Evolutionary conservation across 2,113 vertebrate species (phyloP), one percentile per base, ranked within the genome.

Genomic region (Erpornis zantholeuca): DNA sequence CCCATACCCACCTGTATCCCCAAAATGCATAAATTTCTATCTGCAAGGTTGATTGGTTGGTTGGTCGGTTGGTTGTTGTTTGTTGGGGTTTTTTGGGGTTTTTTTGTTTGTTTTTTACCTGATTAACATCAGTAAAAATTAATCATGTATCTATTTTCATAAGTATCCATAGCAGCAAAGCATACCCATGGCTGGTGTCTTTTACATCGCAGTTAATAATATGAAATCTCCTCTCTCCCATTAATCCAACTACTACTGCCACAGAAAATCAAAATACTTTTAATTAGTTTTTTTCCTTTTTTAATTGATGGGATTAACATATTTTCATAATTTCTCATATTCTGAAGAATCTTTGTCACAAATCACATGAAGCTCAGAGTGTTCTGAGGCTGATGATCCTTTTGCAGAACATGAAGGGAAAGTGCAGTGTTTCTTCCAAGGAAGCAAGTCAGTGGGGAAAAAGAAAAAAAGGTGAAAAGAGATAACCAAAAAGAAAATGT

Each of bases 1-100:
- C 14, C 49, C 31, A 29, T 7, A 3, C 13, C 15, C 17, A 31
- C 15, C 2, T 4, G 0, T 28, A 36, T 5, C 4, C n/a, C 7
- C 1, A 15, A 50, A 52, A 81, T n/a, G 9, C 27, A 66, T 35
- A 59, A 82, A 70, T 3, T 60, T 14, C 29, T 53, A 6, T 18
- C 24, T 63, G 7, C 12, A 59, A 33, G 12, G 29, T 17, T 57
- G 35, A 3, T 65, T 47, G 6, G 15, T 56, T 38, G 16, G n/a
- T n/a, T n/a, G n/a, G n/a, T n/a, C n/a, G n/a, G n/a, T n/a, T n/a
- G n/a, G n/a, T n/a, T n/a, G n/a, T n/a, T n/a, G n/a, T n/a, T n/a
- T n/a, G n/a, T n/a, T n/a, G n/a, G n/a, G n/a, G n/a, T n/a, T n/a
- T n/a, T n/a, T n/a, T n/a, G n/a, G n/a, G n/a, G n/a, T n/a, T n/a